Base-by-base conservation (phyloP, 2,113 vertebrate genomes). In the Cinclus mexicanus region DNA sequence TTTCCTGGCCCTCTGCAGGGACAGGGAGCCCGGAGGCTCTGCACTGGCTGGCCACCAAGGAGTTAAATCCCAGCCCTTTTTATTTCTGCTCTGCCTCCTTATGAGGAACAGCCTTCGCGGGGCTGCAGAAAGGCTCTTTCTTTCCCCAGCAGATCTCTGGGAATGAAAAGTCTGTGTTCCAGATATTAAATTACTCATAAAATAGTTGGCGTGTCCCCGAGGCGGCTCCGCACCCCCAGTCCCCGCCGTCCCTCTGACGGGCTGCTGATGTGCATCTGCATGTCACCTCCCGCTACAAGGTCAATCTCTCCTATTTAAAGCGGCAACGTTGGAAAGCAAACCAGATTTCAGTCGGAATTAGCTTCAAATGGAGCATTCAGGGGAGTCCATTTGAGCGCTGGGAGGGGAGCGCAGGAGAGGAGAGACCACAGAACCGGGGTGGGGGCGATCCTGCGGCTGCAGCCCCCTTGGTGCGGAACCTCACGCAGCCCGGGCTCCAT, bases 101-200 rank as follows among this genome's bases (percentile, higher is more conserved):
- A 85, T 88, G 97, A 98, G 95, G 94, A 97, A 88, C 96, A 97
- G 97, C 93, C 94, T 96, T 90, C 46, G 70, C 67, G 8, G 75
- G 86, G 74, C 89, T 89, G 87, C 79, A 87, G 93, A 94, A 95
- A 96, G 90, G 92, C 56, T 83, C 90, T 94, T 96, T 96, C 50
- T 68, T 95, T 85, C 96, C 96, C 83, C 90, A 83, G 75, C 67
- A 96, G 94, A 95, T 97, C 97, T 94, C 96, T 71, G 97, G 95
- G 95, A 97, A 97, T 95, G 95, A 93, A 94, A 92, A 96, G 92
- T 95, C 97, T 95, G 67, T 90, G 97, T 96, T 98, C 98, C 97
- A 98, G 97, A 98, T 98, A 98, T 98, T 98, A 98, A 98, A 98
- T 98, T 98, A 98, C 98, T 98, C 98, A 98, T 98, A 97, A 98